These are phyloP conservation scores for Pseudomugil tenellus DNA, from an alignment of 2,797 vertebrate genomes.

Conservation along the genomic window DNA sequence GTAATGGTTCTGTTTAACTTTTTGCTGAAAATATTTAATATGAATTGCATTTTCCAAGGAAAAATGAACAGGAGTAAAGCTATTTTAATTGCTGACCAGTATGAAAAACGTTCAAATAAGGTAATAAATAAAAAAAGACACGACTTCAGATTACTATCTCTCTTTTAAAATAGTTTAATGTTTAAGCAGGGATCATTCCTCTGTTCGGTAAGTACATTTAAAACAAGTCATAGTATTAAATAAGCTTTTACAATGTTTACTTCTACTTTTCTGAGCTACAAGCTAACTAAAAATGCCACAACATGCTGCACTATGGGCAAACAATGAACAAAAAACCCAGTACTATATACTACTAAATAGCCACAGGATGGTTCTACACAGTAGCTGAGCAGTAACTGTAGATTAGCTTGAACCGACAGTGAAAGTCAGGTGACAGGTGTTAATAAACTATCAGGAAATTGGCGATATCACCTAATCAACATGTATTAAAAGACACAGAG, in stretches of 20 bases:
- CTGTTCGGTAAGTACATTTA: no score
- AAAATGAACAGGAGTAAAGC: no score
- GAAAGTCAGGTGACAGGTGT: conserved; percentile 61
- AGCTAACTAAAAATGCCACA: neutral
- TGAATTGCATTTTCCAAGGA: no score
- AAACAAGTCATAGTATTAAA: no score
- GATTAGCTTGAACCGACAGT: conserved; percentile 24
- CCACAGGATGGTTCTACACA: conserved; percentile 35
- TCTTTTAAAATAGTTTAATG: no score
- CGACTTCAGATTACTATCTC: no score
- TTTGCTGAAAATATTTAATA: neutral
- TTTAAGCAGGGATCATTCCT: no score
- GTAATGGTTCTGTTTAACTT: neutral
- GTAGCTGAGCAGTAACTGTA: conserved; percentile 9
- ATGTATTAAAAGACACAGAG: conserved; percentile 31
- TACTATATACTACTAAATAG: neutral
- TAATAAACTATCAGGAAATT: conserved; percentile 60
- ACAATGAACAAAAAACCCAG: neutral
- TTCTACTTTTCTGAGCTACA: neutral
- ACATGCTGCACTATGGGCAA: neutral
- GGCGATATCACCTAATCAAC: conserved; percentile 39
- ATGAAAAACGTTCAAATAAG: no score
- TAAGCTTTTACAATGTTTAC: no score
- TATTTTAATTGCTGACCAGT: no score
- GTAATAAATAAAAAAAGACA: no score